phyloP scores from a whole-genome alignment of 2,888 invertebrate genomes.

The Carcina quercana region DNA sequence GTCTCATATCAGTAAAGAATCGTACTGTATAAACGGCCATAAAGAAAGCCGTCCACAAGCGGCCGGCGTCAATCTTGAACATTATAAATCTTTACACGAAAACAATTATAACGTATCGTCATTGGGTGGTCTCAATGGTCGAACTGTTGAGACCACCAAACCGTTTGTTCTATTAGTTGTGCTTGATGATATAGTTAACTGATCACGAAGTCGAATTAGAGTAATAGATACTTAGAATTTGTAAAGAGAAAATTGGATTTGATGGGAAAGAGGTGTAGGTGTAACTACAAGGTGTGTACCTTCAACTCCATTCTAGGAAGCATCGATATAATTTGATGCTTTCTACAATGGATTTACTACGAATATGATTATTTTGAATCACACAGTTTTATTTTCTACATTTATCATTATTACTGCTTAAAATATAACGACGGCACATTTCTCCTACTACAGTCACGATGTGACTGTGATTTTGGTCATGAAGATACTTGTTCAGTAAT shows the following conservation, averaged over 20 bases:
- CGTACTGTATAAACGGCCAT: slow-evolving; percentile 8
- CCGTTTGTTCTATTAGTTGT: slow-evolving; percentile 29
- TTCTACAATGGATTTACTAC: too few relatives aligned
- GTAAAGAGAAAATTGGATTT: too few relatives aligned
- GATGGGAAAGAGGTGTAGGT: slow-evolving; percentile 14
- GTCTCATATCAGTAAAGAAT: slow-evolving; percentile 1
- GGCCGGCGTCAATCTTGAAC: slow-evolving; percentile 27
- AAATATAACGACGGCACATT: too few relatives aligned
- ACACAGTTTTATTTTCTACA: too few relatives aligned
- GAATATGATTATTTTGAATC: too few relatives aligned
- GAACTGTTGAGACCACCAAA: slow-evolving; percentile 58
- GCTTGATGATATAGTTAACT: slow-evolving; percentile 29
- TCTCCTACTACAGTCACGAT: too few relatives aligned
- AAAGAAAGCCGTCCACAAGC: slow-evolving; percentile 18
- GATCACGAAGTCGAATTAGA: slow-evolving; percentile 31
- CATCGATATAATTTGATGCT: too few relatives aligned
- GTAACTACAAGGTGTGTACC: not conserved
- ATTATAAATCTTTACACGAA: slow-evolving; percentile 47
- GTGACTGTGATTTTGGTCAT: too few relatives aligned
- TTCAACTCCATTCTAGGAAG: too few relatives aligned
- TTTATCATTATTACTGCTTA: too few relatives aligned
- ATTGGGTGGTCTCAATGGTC: slow-evolving; percentile 39
- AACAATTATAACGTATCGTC: slow-evolving; percentile 42
- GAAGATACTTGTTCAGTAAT: too few relatives aligned
- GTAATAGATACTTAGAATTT: slow-evolving; percentile 27